Evolutionary conservation across 1,140 invertebrate genomes (phyloP).

Genomic region (Atopsyche davidsoni): DNA sequence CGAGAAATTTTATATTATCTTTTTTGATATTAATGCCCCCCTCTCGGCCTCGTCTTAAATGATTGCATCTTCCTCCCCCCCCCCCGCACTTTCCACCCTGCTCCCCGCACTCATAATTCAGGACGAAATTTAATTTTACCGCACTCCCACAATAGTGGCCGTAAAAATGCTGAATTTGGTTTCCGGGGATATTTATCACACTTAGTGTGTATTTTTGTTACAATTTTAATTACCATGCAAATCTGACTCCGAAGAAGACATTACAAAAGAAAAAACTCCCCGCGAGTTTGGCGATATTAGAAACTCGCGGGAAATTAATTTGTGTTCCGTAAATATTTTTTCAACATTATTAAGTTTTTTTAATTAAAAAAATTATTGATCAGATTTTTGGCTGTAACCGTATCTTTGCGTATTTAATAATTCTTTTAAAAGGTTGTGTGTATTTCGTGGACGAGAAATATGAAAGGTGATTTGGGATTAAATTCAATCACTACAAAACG

Average conservation of each 20-base stretch:
- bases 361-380: not conserved
- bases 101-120: constrained; percentile 18
- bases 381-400: too few species aligned
- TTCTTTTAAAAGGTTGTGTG: too few species aligned
- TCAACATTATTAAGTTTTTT: not conserved
- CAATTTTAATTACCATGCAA: constrained; percentile 17
- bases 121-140: constrained; percentile 25
- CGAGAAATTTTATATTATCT: constrained; percentile 31
- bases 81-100: not conserved
- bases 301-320: not conserved
- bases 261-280: not conserved
- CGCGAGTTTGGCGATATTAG: not conserved
- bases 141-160: constrained; percentile 18
- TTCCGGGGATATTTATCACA: constrained; percentile 5
- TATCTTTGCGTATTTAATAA: too few species aligned
- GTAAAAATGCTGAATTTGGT: constrained; percentile 10
- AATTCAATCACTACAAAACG: too few species aligned
- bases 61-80: constrained; percentile 10
- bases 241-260: constrained; percentile 3
- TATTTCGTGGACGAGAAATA: too few species aligned
- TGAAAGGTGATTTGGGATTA: too few species aligned
- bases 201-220: not conserved
- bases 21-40: constrained; percentile 28
- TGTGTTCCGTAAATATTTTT: not conserved
- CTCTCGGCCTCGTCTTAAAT: constrained; percentile 19